These are phyloP conservation scores for Branchellion lobata DNA, from an alignment of 2,888 invertebrate genomes.

Conservation along the genomic window DNA sequence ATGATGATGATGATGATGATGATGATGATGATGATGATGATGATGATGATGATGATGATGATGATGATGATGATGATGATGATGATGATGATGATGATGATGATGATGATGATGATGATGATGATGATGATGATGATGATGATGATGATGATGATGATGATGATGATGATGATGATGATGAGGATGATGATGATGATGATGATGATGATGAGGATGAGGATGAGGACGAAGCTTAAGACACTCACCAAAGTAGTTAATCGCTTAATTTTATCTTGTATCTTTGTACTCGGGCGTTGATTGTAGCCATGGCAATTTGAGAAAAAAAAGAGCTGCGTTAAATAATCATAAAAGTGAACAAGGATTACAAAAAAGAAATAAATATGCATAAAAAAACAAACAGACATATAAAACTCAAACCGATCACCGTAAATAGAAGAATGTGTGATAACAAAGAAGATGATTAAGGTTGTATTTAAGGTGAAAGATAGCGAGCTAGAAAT, in stretches of 20 bases:
- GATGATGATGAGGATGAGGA: conserved; percentile 1
- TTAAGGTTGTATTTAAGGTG: too few relatives aligned
- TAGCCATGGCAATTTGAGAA: too few relatives aligned
- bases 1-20: too few relatives aligned
- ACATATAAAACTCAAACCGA: too few relatives aligned
- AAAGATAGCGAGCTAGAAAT: too few relatives aligned
- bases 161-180: not conserved
- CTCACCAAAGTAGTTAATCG: not conserved
- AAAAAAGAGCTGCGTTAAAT: conserved; percentile 1
- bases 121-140: conserved; percentile 12
- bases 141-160: not conserved
- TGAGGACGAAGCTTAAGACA: not conserved
- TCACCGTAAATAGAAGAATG: too few relatives aligned
- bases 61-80: too few relatives aligned
- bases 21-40: too few relatives aligned
- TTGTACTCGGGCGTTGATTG: conserved; percentile 1
- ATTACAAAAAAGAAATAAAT: conserved; percentile 10
- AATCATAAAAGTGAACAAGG: conserved; percentile 6
- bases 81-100: not conserved
- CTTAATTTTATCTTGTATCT: conserved; percentile 13
- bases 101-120: conserved; percentile 21
- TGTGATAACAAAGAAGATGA: too few relatives aligned
- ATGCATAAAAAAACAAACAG: not conserved
- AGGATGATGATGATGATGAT: conserved; percentile 29
- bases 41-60: too few relatives aligned